A percentile compares a stretch with the other conserved stretches of the same genome.
Conservation (phyloP, 2,888 invertebrate species). For the Serrognathus titanus region DNA sequence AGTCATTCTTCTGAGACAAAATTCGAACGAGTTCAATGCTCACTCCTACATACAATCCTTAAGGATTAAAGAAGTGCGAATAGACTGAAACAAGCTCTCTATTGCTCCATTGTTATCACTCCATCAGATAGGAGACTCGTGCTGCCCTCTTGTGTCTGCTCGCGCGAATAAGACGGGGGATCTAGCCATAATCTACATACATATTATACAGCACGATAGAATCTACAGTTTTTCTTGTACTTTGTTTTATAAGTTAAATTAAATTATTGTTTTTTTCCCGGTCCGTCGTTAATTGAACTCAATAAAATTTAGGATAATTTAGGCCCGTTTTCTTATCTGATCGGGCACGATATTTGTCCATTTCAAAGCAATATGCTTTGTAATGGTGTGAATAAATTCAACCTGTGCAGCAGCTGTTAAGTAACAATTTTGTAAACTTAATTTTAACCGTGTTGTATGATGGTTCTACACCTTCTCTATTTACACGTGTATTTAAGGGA, state of each 20-base stretch:
- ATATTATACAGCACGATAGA: slow-evolving; percentile 4
- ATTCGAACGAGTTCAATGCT: too few relatives aligned
- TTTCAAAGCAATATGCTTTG: too few relatives aligned
- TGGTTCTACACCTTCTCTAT: too few relatives aligned
- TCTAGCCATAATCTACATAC: slow-evolving; percentile 13
- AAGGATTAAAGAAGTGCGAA: slow-evolving; percentile 1
- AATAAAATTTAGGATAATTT: slow-evolving; percentile 21
- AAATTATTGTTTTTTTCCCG: background rate
- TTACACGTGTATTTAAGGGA: too few relatives aligned
- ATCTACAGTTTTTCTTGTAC: slow-evolving; percentile 11
- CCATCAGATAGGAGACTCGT: slow-evolving; percentile 14
- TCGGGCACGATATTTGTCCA: slow-evolving; percentile 20
- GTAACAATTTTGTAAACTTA: too few relatives aligned
- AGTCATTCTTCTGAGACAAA: too few relatives aligned
- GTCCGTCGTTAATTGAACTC: slow-evolving; percentile 16
- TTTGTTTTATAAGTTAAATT: background rate
- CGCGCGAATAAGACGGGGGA: slow-evolving; percentile 16
- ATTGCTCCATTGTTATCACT: slow-evolving; percentile 17
- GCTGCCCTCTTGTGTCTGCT: slow-evolving; percentile 16
- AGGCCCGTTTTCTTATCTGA: slow-evolving; percentile 22
- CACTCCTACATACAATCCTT: background rate
- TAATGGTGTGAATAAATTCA: background rate
- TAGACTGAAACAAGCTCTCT: slow-evolving; percentile 3
- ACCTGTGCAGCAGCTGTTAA: background rate
- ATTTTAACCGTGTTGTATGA: too few relatives aligned